Percentiles rank a stretch among this genome's conserved stretches.
Evolutionary conservation across 2,888 invertebrate species (phyloP).

Genomic region (Electrophaes corylata): DNA sequence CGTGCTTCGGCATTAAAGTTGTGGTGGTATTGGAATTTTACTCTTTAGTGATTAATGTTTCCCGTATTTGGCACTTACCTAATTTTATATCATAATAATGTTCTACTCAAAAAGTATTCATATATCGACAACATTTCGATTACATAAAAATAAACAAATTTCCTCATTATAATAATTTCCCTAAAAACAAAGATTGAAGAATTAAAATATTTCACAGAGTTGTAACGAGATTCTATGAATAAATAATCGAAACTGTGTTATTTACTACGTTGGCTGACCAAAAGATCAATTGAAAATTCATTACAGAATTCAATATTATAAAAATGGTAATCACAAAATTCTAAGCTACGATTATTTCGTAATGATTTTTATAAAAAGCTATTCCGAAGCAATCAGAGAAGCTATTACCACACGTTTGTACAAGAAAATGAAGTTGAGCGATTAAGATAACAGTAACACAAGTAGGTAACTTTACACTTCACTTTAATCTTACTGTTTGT

Average conservation of each 20-base stretch:
- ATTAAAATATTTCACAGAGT: not conserved
- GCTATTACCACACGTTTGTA: slow-evolving; percentile 53
- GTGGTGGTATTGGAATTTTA: too few species aligned
- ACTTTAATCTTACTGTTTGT: slow-evolving; percentile 54
- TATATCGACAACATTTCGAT: not conserved
- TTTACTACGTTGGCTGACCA: slow-evolving; percentile 18
- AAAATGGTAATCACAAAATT: slow-evolving; percentile 19
- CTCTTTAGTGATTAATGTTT: too few species aligned
- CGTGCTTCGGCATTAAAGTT: too few species aligned
- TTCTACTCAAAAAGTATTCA: not conserved
- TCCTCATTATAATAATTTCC: not conserved
- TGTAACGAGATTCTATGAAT: slow-evolving; percentile 24
- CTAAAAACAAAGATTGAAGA: not conserved
- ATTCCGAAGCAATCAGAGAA: slow-evolving; percentile 47
- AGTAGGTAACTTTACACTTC: slow-evolving; percentile 59
- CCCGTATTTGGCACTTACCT: too few species aligned
- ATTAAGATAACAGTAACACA: slow-evolving; percentile 59
- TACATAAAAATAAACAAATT: not conserved
- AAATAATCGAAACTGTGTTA: slow-evolving; percentile 19
- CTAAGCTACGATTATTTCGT: slow-evolving; percentile 22
- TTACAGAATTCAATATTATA: slow-evolving; percentile 23
- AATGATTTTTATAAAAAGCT: slow-evolving; percentile 29
- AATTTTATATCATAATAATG: too few species aligned
- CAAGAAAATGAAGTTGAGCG: slow-evolving; percentile 56
- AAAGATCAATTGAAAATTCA: slow-evolving; percentile 27